Evolutionary conservation across 2,888 invertebrate species (phyloP).

Genomic region (Lycia hirtaria): DNA sequence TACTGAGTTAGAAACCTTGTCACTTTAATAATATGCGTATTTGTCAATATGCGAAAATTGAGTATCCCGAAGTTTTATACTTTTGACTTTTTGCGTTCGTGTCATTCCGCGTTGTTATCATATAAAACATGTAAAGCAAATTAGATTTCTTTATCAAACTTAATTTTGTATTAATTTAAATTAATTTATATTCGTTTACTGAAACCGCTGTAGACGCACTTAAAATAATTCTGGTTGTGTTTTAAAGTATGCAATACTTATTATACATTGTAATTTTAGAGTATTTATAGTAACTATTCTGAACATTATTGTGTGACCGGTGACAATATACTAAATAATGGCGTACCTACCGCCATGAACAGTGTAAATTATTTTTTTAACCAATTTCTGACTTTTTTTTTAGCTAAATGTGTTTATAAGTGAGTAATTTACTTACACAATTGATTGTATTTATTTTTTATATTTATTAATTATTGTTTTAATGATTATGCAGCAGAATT

Average conservation of each 20-base stretch:
- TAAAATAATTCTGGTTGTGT: slow-evolving; percentile 45
- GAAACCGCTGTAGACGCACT: slow-evolving; percentile 35
- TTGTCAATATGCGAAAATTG: no score
- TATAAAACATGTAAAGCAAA: no score
- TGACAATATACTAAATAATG: no score
- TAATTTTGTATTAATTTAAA: slow-evolving; percentile 17
- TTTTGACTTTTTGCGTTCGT: no score
- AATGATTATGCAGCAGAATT: slow-evolving; percentile 6
- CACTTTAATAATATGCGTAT: no score
- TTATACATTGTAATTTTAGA: slow-evolving; percentile 4
- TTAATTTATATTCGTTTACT: slow-evolving; percentile 4
- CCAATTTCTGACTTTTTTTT: slow-evolving; percentile 3
- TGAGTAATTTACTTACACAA: not conserved
- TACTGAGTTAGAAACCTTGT: no score
- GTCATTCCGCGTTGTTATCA: no score
- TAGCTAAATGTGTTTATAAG: not conserved
- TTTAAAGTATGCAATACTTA: slow-evolving; percentile 39
- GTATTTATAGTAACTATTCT: not conserved
- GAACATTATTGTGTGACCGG: not conserved
- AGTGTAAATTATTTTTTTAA: slow-evolving; percentile 13
- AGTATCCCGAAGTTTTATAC: no score
- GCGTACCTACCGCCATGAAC: slow-evolving; percentile 30
- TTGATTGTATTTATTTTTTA: slow-evolving; percentile 9
- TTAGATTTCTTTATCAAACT: slow-evolving; percentile 16
- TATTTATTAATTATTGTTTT: slow-evolving; percentile 1